phyloP scores from a whole-genome alignment of 2,113 vertebrate genomes.

The Mystacornis crossleyi region DNA sequence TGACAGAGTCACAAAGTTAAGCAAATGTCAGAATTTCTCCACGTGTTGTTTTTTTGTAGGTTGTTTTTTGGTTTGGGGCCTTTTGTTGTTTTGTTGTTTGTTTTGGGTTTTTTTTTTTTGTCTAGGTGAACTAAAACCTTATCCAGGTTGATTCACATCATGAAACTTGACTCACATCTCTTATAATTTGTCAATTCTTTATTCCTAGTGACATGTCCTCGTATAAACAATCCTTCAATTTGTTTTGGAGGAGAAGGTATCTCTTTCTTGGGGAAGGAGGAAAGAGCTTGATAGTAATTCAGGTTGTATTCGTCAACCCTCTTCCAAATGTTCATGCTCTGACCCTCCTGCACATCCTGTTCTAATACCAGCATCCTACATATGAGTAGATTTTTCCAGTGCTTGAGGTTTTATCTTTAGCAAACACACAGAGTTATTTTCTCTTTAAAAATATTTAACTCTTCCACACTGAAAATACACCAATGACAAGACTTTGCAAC shows the following conservation, averaged over 20 bases:
- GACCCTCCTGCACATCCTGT: neutral
- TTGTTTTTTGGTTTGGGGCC: neutral
- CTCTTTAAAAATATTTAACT: neutral
- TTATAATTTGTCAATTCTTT: neutral
- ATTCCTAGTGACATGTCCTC: neutral
- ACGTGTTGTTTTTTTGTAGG: neutral
- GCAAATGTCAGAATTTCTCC: neutral
- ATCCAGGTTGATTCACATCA: neutral
- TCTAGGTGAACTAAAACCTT: neutral
- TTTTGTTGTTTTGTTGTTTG: no score
- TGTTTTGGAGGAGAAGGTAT: neutral
- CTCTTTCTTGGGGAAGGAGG: neutral
- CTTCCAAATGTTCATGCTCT: neutral
- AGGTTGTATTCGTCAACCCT: neutral
- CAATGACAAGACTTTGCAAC: neutral
- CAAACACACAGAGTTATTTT: neutral
- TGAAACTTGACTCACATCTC: neutral
- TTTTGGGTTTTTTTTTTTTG: neutral
- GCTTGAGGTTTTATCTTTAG: neutral
- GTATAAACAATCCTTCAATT: neutral
- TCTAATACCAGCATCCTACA: fast-evolving
- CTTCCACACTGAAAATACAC: neutral
- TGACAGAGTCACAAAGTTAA: neutral
- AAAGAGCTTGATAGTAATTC: neutral
- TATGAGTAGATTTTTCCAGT: neutral